Evolutionary conservation across 2,113 vertebrate species (phyloP).

Genomic region (Cygnus atratus): DNA sequence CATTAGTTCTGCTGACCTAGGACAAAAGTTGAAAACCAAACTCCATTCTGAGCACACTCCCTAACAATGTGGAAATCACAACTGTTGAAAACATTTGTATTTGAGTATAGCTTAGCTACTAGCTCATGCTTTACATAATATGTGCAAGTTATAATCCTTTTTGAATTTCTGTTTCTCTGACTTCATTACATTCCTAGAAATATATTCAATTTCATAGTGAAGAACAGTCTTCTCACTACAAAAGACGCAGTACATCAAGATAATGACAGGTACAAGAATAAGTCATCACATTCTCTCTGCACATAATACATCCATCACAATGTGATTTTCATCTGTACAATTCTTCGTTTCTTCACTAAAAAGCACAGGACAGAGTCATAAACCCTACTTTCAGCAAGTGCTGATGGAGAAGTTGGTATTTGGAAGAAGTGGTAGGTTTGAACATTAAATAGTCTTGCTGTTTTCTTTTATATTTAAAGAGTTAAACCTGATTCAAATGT

Average conservation of each 20-base stretch:
- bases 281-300: background rate
- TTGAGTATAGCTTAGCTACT: background rate
- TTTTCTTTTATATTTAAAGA: background rate
- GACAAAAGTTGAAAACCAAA: background rate
- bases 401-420: background rate
- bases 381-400: background rate
- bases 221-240: background rate
- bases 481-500: background rate
- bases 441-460: background rate
- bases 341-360: background rate
- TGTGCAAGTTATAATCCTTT: background rate
- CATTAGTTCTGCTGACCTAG: background rate
- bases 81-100: background rate
- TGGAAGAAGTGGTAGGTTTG: background rate
- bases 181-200: background rate
- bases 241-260: background rate
- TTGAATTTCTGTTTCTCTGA: background rate
- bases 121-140: background rate
- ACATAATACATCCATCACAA: background rate
- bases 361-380: background rate
- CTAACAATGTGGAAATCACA: background rate
- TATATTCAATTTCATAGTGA: background rate
- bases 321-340: background rate
- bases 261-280: background rate
- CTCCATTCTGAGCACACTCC: background rate